Percentiles rank a stretch among this genome's conserved stretches.
Evolutionary conservation across 2,113 vertebrate species (phyloP).

Genomic region (Aphelocoma coerulescens): DNA sequence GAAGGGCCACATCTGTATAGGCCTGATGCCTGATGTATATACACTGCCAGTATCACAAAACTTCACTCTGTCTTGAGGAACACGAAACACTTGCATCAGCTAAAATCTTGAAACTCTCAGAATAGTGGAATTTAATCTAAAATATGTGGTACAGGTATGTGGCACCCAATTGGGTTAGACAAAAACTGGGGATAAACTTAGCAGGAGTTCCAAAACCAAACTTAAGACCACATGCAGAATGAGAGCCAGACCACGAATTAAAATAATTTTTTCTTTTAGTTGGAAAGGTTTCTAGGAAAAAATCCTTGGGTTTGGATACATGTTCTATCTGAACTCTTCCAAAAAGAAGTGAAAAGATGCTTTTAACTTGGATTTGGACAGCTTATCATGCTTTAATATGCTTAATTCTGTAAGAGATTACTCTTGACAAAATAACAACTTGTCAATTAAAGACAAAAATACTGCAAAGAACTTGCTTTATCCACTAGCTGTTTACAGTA

Average conservation of each 20-base stretch:
- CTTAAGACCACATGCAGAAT: neutral
- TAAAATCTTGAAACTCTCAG: neutral
- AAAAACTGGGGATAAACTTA: neutral
- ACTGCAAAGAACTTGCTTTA: neutral
- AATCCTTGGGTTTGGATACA: neutral
- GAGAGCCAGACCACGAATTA: neutral
- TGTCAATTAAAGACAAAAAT: neutral
- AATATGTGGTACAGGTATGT: neutral
- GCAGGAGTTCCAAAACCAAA: neutral
- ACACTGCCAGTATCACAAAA: neutral
- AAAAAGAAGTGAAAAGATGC: neutral
- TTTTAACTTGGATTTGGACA: neutral
- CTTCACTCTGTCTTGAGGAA: neutral
- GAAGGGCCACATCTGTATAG: neutral
- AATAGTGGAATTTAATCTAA: neutral
- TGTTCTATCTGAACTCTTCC: neutral
- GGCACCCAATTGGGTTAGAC: neutral
- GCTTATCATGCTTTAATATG: neutral
- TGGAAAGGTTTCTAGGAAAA: neutral
- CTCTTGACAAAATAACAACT: neutral
- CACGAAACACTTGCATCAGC: rapidly evolving
- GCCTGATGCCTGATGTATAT: neutral
- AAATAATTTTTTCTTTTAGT: neutral
- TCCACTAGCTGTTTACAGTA: neutral
- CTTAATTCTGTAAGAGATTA: neutral